Evolutionary conservation across 2,888 invertebrate genomes (phyloP).

Genomic region (Notodonta ziczac): DNA sequence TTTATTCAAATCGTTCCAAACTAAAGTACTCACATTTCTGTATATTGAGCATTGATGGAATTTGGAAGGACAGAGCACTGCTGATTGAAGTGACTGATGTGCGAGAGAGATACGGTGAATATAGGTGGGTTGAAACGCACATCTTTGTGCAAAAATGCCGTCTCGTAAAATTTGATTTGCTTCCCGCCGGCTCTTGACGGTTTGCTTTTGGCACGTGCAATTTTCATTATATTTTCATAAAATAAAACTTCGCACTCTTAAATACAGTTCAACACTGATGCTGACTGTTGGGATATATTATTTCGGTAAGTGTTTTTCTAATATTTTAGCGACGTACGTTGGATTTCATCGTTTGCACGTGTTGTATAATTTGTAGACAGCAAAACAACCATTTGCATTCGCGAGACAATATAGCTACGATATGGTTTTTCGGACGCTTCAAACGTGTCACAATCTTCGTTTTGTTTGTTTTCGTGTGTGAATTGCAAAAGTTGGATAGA

Average conservation of each 20-base stretch:
- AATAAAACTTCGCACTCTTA: constrained; percentile 53
- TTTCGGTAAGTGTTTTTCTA: constrained; percentile 69
- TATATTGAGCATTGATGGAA: constrained; percentile 13
- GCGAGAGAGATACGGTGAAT: constrained; percentile 21
- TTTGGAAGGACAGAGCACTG: constrained; percentile 17
- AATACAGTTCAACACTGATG: constrained; percentile 71
- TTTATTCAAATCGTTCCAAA: constrained; percentile 8
- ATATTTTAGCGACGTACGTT: constrained; percentile 47
- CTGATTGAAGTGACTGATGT: not conserved
- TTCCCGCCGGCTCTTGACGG: constrained; percentile 82
- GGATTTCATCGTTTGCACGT: constrained; percentile 70
- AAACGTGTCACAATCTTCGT: constrained; percentile 16
- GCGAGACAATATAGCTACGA: constrained; percentile 74
- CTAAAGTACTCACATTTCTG: not conserved
- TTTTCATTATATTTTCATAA: constrained; percentile 62
- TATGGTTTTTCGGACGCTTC: constrained; percentile 61
- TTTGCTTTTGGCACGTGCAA: constrained; percentile 82
- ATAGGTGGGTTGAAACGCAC: constrained; percentile 10
- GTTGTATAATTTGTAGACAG: constrained; percentile 71
- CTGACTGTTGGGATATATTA: constrained; percentile 68
- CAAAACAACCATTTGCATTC: constrained; percentile 82
- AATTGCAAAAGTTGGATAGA: constrained; percentile 22
- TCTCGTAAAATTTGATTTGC: constrained; percentile 68
- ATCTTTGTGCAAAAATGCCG: constrained; percentile 57
- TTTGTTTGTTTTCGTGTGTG: constrained; percentile 21